Evolutionary conservation across 2,888 invertebrate genomes (phyloP).

Genomic region (Thera britannica): DNA sequence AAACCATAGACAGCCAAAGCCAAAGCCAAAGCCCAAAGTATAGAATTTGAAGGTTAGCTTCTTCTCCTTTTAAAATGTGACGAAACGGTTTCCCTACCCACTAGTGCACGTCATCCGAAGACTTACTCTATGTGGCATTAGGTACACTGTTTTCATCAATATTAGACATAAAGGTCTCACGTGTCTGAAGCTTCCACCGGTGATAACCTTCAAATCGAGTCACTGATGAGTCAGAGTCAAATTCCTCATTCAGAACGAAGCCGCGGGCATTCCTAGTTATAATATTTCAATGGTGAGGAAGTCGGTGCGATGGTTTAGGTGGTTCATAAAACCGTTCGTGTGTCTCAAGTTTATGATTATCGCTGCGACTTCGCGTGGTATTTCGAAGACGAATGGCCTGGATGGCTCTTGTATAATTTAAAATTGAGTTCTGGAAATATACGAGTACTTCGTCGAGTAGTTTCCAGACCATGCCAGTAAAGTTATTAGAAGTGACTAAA

Average conservation of each 20-base stretch:
- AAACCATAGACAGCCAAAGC: too few relatives aligned
- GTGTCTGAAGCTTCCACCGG: too few relatives aligned
- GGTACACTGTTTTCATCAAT: too few relatives aligned
- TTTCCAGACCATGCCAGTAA: constrained; percentile 4
- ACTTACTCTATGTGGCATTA: too few relatives aligned
- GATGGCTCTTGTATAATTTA: constrained; percentile 44
- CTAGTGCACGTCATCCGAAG: too few relatives aligned
- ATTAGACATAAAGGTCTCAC: too few relatives aligned
- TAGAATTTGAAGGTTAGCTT: too few relatives aligned
- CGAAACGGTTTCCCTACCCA: too few relatives aligned
- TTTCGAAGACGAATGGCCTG: constrained; percentile 53
- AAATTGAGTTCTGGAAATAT: constrained; percentile 38
- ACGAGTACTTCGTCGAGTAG: constrained; percentile 33
- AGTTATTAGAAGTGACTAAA: neutral
- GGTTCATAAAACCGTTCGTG: constrained; percentile 62
- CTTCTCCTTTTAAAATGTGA: too few relatives aligned
- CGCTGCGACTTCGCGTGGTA: constrained; percentile 48
- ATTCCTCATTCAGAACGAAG: neutral
- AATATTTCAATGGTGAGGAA: constrained; percentile 51
- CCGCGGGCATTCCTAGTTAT: constrained; percentile 11
- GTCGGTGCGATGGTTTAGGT: constrained; percentile 48
- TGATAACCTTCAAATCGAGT: too few relatives aligned
- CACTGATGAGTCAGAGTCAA: too few relatives aligned
- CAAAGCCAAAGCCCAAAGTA: too few relatives aligned
- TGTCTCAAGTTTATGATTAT: constrained; percentile 62